Evolutionary conservation across 37 sponge, comb jelly and placozoan species (phyloP).

Genomic region (Chondrosia reniformis): DNA sequence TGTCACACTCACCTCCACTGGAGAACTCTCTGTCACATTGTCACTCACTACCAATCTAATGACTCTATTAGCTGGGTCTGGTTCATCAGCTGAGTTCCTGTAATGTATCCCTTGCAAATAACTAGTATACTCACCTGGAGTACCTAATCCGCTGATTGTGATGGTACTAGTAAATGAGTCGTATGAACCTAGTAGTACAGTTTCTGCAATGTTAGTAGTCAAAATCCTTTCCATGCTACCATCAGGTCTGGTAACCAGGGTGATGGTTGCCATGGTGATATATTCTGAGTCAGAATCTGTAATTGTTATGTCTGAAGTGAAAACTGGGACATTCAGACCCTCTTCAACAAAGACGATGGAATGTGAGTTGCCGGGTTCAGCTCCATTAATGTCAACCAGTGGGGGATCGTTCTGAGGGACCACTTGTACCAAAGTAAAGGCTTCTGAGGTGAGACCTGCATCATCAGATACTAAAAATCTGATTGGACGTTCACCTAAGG

Average conservation of each 20-base stretch:
- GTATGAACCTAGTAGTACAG: background rate
- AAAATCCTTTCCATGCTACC: conserved; percentile 22
- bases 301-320: conserved; percentile 13
- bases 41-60: conserved; percentile 23
- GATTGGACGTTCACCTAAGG: conserved; percentile 1
- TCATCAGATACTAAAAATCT: conserved; percentile 24
- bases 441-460: background rate
- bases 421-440: background rate
- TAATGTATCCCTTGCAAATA: conserved; percentile 16
- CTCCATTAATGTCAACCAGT: conserved; percentile 15
- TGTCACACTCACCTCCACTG: background rate
- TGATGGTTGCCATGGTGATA: conserved; percentile 9
- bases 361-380: background rate
- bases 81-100: conserved; percentile 42
- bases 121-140: background rate
- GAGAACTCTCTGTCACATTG: conserved; percentile 1
- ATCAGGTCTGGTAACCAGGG: conserved; percentile 13
- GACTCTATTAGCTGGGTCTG: background rate
- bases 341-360: conserved; percentile 4
- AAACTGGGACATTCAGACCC: background rate
- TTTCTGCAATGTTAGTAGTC: background rate
- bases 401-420: conserved; percentile 31
- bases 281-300: conserved; percentile 35
- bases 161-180: background rate
- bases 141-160: background rate